Percentiles rank a stretch among this genome's conserved stretches.
Conservation (phyloP, 2,113 vertebrate species). For the Acrocephalus arundinaceus region DNA sequence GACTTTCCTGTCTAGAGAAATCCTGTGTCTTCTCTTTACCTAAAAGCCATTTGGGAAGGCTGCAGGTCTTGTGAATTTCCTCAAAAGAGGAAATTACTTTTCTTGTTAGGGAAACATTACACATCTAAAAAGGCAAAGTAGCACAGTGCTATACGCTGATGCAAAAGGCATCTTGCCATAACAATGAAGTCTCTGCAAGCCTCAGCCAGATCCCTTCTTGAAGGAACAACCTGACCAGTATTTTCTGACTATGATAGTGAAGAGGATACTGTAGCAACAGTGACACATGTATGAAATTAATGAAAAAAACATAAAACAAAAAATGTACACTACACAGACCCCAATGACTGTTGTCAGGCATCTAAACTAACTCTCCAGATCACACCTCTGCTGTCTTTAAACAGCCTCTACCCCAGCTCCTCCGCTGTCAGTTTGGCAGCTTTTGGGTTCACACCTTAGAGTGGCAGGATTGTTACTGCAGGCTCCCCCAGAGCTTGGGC, state of each 20-base stretch:
- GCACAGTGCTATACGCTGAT: background rate
- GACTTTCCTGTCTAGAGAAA: background rate
- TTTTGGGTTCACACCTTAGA: background rate
- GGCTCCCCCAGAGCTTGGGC: background rate
- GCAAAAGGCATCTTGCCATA: background rate
- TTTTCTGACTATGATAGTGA: background rate
- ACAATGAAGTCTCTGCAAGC: background rate
- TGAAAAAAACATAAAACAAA: slow-evolving; percentile 57
- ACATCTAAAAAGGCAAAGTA: background rate
- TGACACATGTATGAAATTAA: slow-evolving; percentile 47
- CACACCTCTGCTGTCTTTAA: slow-evolving; percentile 45
- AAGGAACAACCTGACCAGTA: background rate
- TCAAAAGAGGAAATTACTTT: background rate
- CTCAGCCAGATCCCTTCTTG: background rate
- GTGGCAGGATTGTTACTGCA: background rate
- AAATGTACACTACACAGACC: slow-evolving; percentile 32
- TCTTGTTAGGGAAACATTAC: background rate
- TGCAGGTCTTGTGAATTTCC: background rate
- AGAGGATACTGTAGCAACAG: slow-evolving; percentile 45
- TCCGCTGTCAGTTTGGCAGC: background rate
- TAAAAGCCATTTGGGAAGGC: background rate
- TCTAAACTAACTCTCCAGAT: slow-evolving; percentile 58
- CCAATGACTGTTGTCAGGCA: slow-evolving; percentile 5
- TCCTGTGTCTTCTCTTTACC: background rate
- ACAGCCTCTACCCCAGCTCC: background rate